Evolutionary conservation across 2,113 vertebrate species (phyloP), one percentile per base, ranked within the genome.

Genomic region (Pollimyrus isidori): DNA sequence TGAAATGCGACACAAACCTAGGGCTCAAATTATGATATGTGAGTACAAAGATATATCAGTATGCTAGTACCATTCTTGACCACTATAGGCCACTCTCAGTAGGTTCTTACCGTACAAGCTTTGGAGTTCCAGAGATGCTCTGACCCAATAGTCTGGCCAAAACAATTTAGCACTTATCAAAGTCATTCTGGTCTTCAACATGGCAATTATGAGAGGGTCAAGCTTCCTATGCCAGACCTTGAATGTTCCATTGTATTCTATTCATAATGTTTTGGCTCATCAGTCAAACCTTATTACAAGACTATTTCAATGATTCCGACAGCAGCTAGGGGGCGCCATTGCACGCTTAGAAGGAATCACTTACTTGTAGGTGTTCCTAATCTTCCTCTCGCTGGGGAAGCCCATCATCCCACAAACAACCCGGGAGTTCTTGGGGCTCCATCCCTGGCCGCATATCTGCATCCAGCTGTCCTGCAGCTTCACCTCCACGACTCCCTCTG

Each of bases 351-450:
- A 13, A 23, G 13, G 30, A 11, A n/a, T n/a, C 7, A 92, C 96
- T 97, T 93, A 99, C 98, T 96, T 99, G 96, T 99, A 99, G 94
- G 99, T 98, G 94, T 97, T 98, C 91, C 94, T 95, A 95, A 97
- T 95, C 89, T 97, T 98, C 92, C 95, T 97, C 92, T 99, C 98
- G 0, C 96, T 93, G 0, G 98, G 98, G 93, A 99, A 99, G 89
- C 98, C 98, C 96, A 99, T 93, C 98, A 97, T 98, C 89, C 98
- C 98, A 0, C 98, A 99, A 94, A 99, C 2, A 1, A 99, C 98
- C 0, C 69, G 97, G 39, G 96, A 98, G 95, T 98, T 98, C 90
- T 94, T 97, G 89, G 93, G 90, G 9, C 93, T 95, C 98, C 98
- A 99, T 80, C 97, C 97, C 84, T 94, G 91, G 84, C 99, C 97